Evolutionary conservation across 2,888 invertebrate genomes (phyloP), one percentile per base, ranked within the genome.

Genomic region (Trachelus iudaicus): DNA sequence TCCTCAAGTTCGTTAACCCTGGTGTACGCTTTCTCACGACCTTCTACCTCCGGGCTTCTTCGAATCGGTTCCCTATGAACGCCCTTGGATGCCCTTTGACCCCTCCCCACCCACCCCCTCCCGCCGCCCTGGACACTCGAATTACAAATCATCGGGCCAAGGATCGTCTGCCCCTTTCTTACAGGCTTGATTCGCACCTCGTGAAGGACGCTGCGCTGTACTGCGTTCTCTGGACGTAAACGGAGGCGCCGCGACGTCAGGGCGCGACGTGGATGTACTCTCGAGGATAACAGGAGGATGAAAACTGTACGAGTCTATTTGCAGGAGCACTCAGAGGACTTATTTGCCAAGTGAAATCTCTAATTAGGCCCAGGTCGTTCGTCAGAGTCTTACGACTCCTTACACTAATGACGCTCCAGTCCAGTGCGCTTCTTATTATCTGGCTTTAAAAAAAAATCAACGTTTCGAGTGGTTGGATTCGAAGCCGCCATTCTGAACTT

Each of bases 271-370:
- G 9, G 40, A 56, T 6, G 23, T 2, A 56, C 40, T 23, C 23
- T 56, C 40, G 23, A 56, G 40, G 40, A 9, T 56, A 23, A 56
- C 40, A 1, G 23, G 40, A 56, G 40, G 40, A 56, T 4, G 40
- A 56, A 56, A 23, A 23, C 40, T 56, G 40, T 23, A 40, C 40
- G 76, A 69, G 30, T 78, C 71, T 77, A 77, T 80, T 81, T 80
- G 75, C 81, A 71, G 73, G 68, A 73, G 69, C 81, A 81, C 78
- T 81, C 77, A 81, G 81, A 80, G 73, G 79, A 80, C 81, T 81
- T 73, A 80, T 75, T 68, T 73, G 30, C 33, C 77, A 31, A 76
- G 81, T 80, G 81, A 81, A 80, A 81, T 80, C 81, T 78, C 75
- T 78, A 81, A 81, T 81, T 81, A 81, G 81, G 73, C 79, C 73